Conservation (phyloP, 2,888 invertebrate genomes). For the Drosophila testacea region DNA sequence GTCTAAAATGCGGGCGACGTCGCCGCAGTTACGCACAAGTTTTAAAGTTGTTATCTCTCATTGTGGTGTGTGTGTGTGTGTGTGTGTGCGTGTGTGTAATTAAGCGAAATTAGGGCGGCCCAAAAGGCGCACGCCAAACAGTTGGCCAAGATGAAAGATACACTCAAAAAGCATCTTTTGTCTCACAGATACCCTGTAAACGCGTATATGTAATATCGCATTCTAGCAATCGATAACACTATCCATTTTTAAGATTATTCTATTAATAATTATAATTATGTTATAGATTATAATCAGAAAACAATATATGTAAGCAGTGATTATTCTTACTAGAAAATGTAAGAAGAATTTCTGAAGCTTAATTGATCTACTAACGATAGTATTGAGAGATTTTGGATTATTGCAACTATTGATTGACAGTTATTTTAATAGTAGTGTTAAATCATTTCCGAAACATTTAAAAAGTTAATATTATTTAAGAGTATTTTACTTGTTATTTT, state of each 20-base stretch:
- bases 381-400: too few relatives aligned
- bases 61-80: conserved; percentile 5
- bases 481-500: too few relatives aligned
- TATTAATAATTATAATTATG: too few relatives aligned
- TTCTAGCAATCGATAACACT: not conserved
- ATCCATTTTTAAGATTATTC: not conserved
- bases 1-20: conserved; percentile 39
- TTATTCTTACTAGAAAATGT: too few relatives aligned
- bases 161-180: conserved; percentile 6
- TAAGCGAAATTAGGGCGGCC: conserved; percentile 79
- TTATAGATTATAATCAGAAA: too few relatives aligned
- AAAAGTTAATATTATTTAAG: too few relatives aligned
- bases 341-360: too few relatives aligned
- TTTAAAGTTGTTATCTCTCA: conserved; percentile 45
- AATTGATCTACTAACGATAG: too few relatives aligned
- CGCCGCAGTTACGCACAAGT: conserved; percentile 60
- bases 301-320: too few relatives aligned
- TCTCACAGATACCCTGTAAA: conserved; percentile 31
- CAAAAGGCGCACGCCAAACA: conserved; percentile 58
- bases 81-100: conserved; percentile 57
- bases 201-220: not conserved
- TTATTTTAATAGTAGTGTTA: too few relatives aligned
- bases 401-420: too few relatives aligned
- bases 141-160: conserved; percentile 37
- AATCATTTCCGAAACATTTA: too few relatives aligned